Percentiles rank a stretch among this genome's conserved stretches.
phyloP scores from a whole-genome alignment of 2,113 vertebrate genomes.

The Hemiscyllium ocellatum region DNA sequence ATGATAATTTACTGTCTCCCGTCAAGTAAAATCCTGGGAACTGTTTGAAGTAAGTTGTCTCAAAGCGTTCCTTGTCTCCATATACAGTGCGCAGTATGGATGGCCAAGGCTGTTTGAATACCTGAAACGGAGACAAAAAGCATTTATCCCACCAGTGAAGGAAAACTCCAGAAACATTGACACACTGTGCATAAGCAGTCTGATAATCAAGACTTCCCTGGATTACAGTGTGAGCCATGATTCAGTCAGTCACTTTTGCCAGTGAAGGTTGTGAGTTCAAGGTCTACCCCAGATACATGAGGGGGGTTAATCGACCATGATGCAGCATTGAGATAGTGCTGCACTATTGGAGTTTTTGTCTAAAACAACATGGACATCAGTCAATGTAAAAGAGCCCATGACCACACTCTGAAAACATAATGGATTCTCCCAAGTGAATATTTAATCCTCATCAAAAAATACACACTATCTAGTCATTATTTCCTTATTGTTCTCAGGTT shows the following conservation, averaged over 20 bases:
- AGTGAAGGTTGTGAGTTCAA: neutral
- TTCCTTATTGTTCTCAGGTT: neutral
- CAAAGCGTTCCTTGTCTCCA: conserved; percentile 61
- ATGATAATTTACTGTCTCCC: conserved; percentile 58
- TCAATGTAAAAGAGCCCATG: too few relatives aligned
- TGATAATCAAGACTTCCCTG: neutral
- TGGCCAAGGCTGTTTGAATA: conserved; percentile 67
- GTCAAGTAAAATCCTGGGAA: conserved; percentile 70
- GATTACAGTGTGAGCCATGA: neutral
- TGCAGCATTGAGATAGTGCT: neutral
- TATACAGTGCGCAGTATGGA: conserved; percentile 66
- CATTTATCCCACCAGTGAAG: neutral
- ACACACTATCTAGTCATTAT: too few relatives aligned
- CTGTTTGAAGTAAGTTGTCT: conserved; percentile 68
- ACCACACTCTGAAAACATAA: too few relatives aligned
- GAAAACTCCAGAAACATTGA: neutral
- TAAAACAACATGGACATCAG: too few relatives aligned
- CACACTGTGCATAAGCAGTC: neutral
- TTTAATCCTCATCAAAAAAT: too few relatives aligned
- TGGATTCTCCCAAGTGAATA: too few relatives aligned
- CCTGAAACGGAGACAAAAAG: conserved; percentile 46
- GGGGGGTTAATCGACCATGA: neutral
- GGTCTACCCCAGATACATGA: neutral
- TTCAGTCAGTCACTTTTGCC: neutral
- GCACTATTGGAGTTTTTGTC: neutral